A percentile compares a stretch with the other conserved stretches of the same genome.
Conservation (phyloP, 2,113 vertebrate genomes). For the Rhizomys pruinosus region DNA sequence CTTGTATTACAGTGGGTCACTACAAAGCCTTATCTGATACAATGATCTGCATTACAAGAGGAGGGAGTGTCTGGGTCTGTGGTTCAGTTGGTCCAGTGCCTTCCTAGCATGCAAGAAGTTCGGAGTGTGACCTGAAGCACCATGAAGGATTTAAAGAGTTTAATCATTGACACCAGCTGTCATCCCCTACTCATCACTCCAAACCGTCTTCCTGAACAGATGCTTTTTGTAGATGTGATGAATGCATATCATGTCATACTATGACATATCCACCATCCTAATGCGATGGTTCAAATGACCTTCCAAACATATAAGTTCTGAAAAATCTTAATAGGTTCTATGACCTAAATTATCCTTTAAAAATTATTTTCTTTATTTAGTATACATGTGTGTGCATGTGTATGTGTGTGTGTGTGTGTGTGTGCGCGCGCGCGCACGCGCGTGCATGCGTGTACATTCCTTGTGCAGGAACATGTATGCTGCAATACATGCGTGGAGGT, state of each 20-base stretch:
- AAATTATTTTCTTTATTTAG: not conserved
- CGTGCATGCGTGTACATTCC: not conserved
- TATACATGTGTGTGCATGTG: not conserved
- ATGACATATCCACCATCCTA: not conserved
- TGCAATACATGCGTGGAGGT: not conserved
- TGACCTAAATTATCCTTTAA: not conserved
- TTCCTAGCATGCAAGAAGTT: no score
- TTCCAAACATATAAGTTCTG: not conserved
- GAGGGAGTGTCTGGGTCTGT: no score
- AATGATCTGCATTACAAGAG: not conserved
- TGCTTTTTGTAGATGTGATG: not conserved
- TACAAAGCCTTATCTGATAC: not conserved
- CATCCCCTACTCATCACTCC: not conserved
- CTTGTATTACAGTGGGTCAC: not conserved
- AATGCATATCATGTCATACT: not conserved
- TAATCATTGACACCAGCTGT: not conserved
- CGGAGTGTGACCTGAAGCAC: not conserved
- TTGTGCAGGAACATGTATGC: no score
- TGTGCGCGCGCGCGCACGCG: no score
- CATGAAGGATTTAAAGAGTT: not conserved
- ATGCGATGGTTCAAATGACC: not conserved
- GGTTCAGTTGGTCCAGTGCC: not conserved
- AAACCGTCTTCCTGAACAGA: not conserved
- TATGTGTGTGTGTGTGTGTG: no score
- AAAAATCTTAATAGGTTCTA: not conserved